These are phyloP conservation scores for Accipiter cooperii DNA, from an alignment of 2,113 vertebrate genomes.

Conservation along the genomic window DNA sequence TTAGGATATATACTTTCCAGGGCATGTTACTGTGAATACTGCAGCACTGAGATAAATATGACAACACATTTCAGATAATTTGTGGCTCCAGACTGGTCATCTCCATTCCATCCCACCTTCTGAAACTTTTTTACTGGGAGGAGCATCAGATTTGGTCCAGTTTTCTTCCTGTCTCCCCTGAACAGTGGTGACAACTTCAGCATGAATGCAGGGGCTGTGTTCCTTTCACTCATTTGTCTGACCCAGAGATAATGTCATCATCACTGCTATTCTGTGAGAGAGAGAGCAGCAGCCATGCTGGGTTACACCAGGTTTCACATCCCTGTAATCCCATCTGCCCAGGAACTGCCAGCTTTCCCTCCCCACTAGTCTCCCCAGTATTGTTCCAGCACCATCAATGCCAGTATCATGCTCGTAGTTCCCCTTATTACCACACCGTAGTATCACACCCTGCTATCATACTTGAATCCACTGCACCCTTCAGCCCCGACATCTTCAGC, in stretches of 20 bases:
- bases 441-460: not conserved
- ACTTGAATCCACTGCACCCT: not conserved
- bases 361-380: not conserved
- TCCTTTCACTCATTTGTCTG: not conserved
- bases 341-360: not conserved
- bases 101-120: not conserved
- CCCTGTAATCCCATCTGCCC: not conserved
- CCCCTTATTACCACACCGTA: not conserved
- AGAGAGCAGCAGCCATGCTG: not conserved
- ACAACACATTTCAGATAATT: not conserved
- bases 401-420: not conserved
- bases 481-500: not conserved
- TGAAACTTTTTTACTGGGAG: not conserved
- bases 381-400: not conserved
- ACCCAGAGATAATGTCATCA: not conserved
- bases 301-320: not conserved
- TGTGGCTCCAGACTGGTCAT: not conserved
- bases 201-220: rapidly evolving
- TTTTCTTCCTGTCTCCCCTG: not conserved
- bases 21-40: not conserved
- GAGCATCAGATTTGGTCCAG: not conserved
- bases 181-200: not conserved
- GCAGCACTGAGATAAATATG: not conserved
- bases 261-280: not conserved
- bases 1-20: not conserved